A percentile compares a stretch with the other conserved stretches of the same genome.
Evolutionary conservation across 2,113 vertebrate genomes (phyloP).

Genomic region (Silurus asotus): DNA sequence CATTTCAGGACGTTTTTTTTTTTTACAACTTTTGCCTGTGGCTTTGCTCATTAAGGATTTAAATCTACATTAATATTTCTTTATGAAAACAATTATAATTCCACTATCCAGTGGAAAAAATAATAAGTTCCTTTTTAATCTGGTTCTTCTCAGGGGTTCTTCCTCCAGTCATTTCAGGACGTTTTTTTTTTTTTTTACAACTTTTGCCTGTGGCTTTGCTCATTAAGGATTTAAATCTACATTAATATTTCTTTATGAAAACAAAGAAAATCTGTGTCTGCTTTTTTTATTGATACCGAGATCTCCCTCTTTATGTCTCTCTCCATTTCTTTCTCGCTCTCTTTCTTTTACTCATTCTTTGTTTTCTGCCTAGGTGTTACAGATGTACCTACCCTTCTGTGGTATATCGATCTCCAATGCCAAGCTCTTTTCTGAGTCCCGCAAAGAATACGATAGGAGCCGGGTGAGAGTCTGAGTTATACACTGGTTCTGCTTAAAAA

Average conservation of each 20-base stretch:
- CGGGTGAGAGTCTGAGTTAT: slow-evolving; percentile 61
- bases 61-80: too few relatives aligned
- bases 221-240: neutral
- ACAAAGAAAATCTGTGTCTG: neutral
- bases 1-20: neutral
- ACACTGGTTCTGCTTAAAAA: slow-evolving; percentile 19
- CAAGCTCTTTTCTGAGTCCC: slow-evolving; percentile 77
- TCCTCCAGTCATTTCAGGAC: neutral
- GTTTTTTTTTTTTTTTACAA: neutral
- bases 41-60: too few relatives aligned
- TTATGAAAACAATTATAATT: too few relatives aligned
- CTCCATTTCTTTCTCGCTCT: slow-evolving; percentile 8
- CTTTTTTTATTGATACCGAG: neutral
- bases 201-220: neutral
- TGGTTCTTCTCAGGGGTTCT: neutral
- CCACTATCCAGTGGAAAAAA: neutral
- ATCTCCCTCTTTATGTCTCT: neutral
- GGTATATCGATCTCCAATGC: slow-evolving; percentile 76
- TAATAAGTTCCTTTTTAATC: neutral
- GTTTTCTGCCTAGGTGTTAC: slow-evolving; percentile 66
- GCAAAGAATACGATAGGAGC: slow-evolving; percentile 76
- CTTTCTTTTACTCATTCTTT: neutral
- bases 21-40: too few relatives aligned
- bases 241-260: neutral
- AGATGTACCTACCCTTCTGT: slow-evolving; percentile 78